Evolutionary conservation across 2,888 invertebrate species (phyloP).

Genomic region (Plagodis dolabraria): DNA sequence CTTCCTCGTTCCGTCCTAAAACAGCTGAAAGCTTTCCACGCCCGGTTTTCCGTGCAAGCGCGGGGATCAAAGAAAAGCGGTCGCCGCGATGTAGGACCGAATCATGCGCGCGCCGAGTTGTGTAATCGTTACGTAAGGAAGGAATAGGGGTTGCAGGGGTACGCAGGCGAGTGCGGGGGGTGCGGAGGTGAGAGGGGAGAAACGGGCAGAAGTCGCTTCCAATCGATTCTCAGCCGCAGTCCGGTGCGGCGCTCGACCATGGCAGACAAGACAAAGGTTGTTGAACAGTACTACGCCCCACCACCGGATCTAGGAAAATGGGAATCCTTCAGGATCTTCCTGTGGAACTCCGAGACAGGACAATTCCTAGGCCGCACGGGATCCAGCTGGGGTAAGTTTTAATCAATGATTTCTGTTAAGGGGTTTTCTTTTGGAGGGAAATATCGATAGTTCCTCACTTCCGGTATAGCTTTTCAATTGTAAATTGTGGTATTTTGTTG

Average conservation of each 20-base stretch:
- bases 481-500: neutral
- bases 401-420: slow-evolving; percentile 1
- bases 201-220: slow-evolving; percentile 66
- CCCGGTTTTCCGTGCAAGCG: slow-evolving; percentile 10
- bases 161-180: slow-evolving; percentile 37
- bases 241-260: slow-evolving; percentile 81
- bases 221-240: slow-evolving; percentile 80
- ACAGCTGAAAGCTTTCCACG: neutral
- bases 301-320: slow-evolving; percentile 93
- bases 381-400: slow-evolving; percentile 96
- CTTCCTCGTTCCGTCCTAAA: slow-evolving; percentile 36
- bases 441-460: slow-evolving; percentile 37
- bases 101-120: slow-evolving; percentile 76
- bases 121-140: slow-evolving; percentile 80
- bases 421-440: slow-evolving; percentile 61
- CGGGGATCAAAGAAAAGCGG: slow-evolving; percentile 45
- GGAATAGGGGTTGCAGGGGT: slow-evolving; percentile 65
- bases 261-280: slow-evolving; percentile 90
- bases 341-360: slow-evolving; percentile 96
- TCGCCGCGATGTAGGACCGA: slow-evolving; percentile 54
- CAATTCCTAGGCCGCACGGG: slow-evolving; percentile 96
- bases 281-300: slow-evolving; percentile 91
- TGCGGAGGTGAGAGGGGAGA: slow-evolving; percentile 47
- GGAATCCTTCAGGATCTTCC: slow-evolving; percentile 93
- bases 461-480: neutral